Conservation (phyloP, 2,113 vertebrate genomes). For the Gasterosteus nipponicus region DNA sequence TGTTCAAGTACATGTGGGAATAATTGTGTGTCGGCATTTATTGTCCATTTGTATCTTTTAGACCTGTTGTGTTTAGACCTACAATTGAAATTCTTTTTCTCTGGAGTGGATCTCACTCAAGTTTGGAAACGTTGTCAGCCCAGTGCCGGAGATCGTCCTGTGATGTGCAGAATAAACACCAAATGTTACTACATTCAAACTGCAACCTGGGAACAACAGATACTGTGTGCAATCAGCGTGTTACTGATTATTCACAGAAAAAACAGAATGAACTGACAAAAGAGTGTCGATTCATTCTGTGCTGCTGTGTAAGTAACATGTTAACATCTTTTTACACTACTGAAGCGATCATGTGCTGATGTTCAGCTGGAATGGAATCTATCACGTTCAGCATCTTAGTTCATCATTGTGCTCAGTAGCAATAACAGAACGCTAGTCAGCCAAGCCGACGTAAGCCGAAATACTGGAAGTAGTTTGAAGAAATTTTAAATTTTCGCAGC, state of each 20-base stretch:
- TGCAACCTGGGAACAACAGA: conserved; percentile 23
- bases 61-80: conserved; percentile 40
- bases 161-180: conserved; percentile 32
- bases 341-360: too few species aligned
- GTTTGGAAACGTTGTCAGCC: conserved; percentile 72
- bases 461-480: too few species aligned
- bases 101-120: conserved; percentile 74
- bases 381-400: too few species aligned
- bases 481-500: too few species aligned
- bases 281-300: too few species aligned
- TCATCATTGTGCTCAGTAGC: too few species aligned
- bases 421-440: too few species aligned
- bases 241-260: neutral
- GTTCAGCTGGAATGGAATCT: too few species aligned
- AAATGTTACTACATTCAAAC: conserved; percentile 40
- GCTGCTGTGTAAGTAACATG: too few species aligned
- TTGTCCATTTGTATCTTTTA: conserved; percentile 3
- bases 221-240: neutral
- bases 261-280: neutral
- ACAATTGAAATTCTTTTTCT: conserved; percentile 66
- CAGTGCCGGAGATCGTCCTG: conserved; percentile 79
- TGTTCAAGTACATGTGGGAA: conserved; percentile 30
- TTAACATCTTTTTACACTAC: too few species aligned
- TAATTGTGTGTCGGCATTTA: conserved; percentile 9
- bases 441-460: too few species aligned